Percentiles rank a stretch among this genome's conserved stretches.
These are phyloP conservation scores for Siniperca chuatsi DNA, from an alignment of 2,113 vertebrate genomes.

Conservation along the genomic window DNA sequence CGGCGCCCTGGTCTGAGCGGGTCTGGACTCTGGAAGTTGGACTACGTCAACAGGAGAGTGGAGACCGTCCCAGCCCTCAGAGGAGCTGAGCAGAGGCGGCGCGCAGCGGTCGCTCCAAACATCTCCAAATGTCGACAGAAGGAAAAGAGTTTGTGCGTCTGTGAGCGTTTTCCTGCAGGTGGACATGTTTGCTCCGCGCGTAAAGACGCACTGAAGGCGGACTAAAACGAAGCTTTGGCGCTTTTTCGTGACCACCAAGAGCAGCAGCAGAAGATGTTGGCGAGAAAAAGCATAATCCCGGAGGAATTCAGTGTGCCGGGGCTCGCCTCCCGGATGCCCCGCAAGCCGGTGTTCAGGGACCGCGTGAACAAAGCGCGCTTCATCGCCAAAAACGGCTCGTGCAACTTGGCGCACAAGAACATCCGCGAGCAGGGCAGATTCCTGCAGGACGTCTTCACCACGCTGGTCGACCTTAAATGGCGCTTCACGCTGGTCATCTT, in stretches of 20 bases:
- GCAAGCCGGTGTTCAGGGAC: conserved; percentile 94
- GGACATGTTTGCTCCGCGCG: conserved; percentile 46
- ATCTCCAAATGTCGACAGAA: conserved; percentile 8
- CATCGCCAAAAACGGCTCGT: conserved; percentile 97
- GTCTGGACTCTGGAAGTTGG: conserved; percentile 52
- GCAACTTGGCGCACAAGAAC: conserved; percentile 98
- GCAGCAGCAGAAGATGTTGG: conserved; percentile 86
- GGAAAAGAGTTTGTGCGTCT: background rate
- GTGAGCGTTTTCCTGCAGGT: conserved; percentile 1
- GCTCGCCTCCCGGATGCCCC: conserved; percentile 91
- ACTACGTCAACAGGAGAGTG: conserved; percentile 66
- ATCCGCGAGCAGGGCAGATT: conserved; percentile 98
- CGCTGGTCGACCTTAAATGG: conserved; percentile 98
- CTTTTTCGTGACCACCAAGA: fast-evolving
- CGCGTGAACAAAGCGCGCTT: conserved; percentile 94
- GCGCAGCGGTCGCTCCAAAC: conserved; percentile 22
- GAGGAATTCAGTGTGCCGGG: conserved; percentile 96
- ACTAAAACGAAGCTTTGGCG: background rate
- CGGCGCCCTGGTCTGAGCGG: conserved; percentile 40
- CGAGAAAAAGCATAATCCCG: conserved; percentile 97
- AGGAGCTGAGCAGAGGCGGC: conserved; percentile 47
- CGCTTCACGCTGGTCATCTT: conserved; percentile 98
- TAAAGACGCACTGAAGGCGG: conserved; percentile 53
- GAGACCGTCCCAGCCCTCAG: conserved; percentile 60
- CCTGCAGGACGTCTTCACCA: conserved; percentile 98